Conservation (phyloP, 30 jellyfish, hydroid and myxozoan genomes). For the Aurelia sp. region DNA sequence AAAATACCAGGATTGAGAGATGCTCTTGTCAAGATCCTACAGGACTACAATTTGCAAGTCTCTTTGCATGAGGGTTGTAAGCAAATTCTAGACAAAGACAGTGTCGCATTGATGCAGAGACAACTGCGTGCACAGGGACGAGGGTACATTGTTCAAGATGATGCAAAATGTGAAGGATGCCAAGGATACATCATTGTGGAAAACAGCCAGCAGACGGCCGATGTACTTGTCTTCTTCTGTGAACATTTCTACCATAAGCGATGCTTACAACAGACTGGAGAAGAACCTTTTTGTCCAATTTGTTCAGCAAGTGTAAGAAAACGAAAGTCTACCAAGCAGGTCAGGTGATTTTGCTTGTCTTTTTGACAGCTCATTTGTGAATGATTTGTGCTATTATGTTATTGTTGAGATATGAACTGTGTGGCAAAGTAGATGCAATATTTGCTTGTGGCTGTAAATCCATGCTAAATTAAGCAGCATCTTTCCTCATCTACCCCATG, state of each 20-base stretch:
- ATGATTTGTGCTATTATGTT: too few species aligned
- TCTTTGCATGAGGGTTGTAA: slow-evolving; percentile 95
- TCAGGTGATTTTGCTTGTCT: slow-evolving; percentile 14
- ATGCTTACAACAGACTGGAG: slow-evolving; percentile 81
- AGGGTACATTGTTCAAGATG: slow-evolving; percentile 83
- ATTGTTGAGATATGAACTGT: too few species aligned
- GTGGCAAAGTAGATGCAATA: too few species aligned
- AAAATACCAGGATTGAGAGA: slow-evolving; percentile 90
- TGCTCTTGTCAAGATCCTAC: slow-evolving; percentile 94
- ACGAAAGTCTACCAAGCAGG: slow-evolving; percentile 29
- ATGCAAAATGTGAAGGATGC: slow-evolving; percentile 81
- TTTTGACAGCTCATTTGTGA: too few species aligned
- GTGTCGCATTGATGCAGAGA: slow-evolving; percentile 84
- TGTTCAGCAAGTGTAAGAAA: slow-evolving; percentile 63
- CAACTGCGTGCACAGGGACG: slow-evolving; percentile 80
- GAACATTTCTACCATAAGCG: slow-evolving; percentile 82
- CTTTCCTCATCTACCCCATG: too few species aligned
- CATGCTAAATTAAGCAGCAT: too few species aligned
- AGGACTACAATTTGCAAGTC: slow-evolving; percentile 96
- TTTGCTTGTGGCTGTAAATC: too few species aligned
- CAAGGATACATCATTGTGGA: slow-evolving; percentile 81
- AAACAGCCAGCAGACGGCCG: slow-evolving; percentile 78
- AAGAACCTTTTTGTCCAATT: slow-evolving; percentile 78
- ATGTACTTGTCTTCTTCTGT: slow-evolving; percentile 74
- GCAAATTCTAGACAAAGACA: slow-evolving; percentile 61